phyloP scores from a whole-genome alignment of 2,888 invertebrate genomes.

The Drosophila paramelanica region DNA sequence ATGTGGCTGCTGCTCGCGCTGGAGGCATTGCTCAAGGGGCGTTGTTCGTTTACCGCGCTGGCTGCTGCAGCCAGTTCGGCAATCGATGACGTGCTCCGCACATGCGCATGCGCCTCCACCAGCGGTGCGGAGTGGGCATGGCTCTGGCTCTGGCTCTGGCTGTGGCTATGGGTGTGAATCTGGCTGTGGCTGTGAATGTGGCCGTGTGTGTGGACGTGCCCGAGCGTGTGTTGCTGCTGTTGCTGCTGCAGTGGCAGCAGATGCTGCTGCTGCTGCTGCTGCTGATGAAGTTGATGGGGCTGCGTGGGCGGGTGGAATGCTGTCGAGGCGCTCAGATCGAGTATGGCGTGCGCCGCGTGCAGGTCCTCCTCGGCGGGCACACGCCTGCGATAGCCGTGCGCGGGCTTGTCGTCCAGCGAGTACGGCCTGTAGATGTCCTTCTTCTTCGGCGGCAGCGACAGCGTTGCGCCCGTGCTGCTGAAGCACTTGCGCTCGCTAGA shows the following conservation, averaged over 20 bases:
- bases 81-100: constrained; percentile 76
- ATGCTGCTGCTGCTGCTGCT: constrained; percentile 79
- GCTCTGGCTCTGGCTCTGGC: constrained; percentile 41
- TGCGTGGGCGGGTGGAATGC: constrained; percentile 89
- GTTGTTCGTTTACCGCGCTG: constrained; percentile 80
- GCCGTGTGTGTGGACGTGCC: constrained; percentile 16
- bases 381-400: constrained; percentile 80
- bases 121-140: constrained; percentile 55
- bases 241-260: constrained; percentile 75
- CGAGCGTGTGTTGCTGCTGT: constrained; percentile 47
- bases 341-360: constrained; percentile 94
- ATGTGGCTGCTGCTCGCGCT: constrained; percentile 76
- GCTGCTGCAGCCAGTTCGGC: constrained; percentile 81
- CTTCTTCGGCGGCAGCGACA: constrained; percentile 94
- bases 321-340: constrained; percentile 94
- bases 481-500: constrained; percentile 93
- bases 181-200: constrained; percentile 30
- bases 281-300: constrained; percentile 84
- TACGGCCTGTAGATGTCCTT: constrained; percentile 96
- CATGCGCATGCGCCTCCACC: constrained; percentile 69
- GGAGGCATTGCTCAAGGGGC: constrained; percentile 82
- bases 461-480: constrained; percentile 93
- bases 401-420: constrained; percentile 90
- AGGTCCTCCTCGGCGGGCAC: constrained; percentile 92
- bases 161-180: constrained; percentile 32